Evolutionary conservation across 2,113 vertebrate species (phyloP).

Genomic region (Myiopsitta monachus): DNA sequence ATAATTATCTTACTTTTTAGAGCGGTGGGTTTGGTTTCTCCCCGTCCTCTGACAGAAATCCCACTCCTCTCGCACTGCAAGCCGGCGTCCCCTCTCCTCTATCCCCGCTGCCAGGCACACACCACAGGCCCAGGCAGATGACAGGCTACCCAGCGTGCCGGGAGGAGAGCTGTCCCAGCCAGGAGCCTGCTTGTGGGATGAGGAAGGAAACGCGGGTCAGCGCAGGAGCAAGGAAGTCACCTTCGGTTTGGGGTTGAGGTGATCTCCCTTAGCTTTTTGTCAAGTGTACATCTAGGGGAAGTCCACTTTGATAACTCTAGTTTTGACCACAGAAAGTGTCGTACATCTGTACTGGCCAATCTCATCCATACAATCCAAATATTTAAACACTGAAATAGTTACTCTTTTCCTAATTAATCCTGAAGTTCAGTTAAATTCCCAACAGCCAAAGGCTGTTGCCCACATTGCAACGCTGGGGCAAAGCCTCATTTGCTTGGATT

Average conservation of each 20-base stretch:
- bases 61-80: background rate
- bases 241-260: background rate
- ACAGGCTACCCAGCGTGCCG: background rate
- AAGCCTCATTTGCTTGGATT: fast-evolving
- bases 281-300: background rate
- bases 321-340: fast-evolving
- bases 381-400: background rate
- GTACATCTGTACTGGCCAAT: fast-evolving
- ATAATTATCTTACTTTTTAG: background rate
- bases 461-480: background rate
- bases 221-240: background rate
- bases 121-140: background rate
- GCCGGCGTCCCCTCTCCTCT: fast-evolving
- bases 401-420: background rate
- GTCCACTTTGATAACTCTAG: background rate
- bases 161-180: background rate
- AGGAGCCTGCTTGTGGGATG: background rate
- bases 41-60: background rate
- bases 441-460: fast-evolving
- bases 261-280: background rate
- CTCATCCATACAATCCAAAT: fast-evolving
- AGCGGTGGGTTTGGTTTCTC: background rate
- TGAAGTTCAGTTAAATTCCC: background rate
- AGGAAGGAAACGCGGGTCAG: background rate
- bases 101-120: background rate